Evolutionary conservation across 2,888 invertebrate species (phyloP).

Genomic region (Eupithecia vulgata): DNA sequence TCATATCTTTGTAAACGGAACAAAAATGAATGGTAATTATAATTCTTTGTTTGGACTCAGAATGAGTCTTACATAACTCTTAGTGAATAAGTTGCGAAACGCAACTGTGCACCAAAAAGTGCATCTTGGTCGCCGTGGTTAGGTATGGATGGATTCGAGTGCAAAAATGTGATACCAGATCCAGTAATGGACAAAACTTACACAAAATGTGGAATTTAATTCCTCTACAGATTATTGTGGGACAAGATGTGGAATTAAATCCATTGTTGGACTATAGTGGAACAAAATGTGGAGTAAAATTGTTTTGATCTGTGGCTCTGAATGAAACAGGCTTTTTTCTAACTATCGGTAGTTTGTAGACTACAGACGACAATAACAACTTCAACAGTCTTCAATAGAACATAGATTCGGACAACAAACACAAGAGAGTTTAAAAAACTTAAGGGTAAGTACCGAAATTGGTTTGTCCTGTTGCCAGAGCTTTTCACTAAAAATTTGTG

Average conservation of each 20-base stretch:
- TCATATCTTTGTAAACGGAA: background rate
- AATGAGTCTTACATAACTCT: background rate
- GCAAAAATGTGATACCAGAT: background rate
- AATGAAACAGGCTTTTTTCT: background rate
- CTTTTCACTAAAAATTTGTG: background rate
- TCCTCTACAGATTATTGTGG: background rate
- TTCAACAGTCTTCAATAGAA: too few relatives aligned
- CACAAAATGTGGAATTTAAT: background rate
- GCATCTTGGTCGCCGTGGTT: background rate
- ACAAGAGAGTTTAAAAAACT: too few relatives aligned
- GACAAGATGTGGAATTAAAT: background rate
- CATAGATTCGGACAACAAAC: too few relatives aligned
- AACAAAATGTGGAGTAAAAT: background rate
- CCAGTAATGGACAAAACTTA: background rate
- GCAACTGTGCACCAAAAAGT: background rate
- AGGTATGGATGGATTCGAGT: background rate
- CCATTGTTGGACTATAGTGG: background rate
- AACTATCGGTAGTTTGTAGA: background rate
- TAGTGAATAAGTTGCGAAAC: constrained; percentile 1
- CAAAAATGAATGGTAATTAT: background rate
- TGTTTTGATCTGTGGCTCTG: background rate
- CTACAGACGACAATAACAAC: too few relatives aligned
- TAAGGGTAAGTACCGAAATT: too few relatives aligned
- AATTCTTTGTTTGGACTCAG: background rate
- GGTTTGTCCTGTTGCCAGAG: background rate